A percentile compares a stretch with the other conserved stretches of the same genome.
phyloP scores from a whole-genome alignment of 2,797 vertebrate genomes.

The Merluccius polli region DNA sequence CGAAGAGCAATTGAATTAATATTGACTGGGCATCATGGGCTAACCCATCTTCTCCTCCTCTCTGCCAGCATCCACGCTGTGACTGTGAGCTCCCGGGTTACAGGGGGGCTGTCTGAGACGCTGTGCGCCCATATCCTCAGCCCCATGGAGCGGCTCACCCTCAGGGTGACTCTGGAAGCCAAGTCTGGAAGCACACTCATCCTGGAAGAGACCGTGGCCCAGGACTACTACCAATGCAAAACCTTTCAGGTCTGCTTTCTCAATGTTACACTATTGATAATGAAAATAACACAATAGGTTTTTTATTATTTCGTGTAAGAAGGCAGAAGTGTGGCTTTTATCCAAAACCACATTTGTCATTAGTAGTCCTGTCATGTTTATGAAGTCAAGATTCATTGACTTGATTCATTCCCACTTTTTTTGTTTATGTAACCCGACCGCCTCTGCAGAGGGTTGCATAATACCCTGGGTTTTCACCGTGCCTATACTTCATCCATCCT shows the following conservation, averaged over 20 bases:
- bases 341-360: too few relatives aligned
- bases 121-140: conserved; percentile 62
- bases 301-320: too few relatives aligned
- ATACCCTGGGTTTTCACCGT: too few relatives aligned
- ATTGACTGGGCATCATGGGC: neutral
- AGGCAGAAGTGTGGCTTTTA: too few relatives aligned
- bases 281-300: neutral
- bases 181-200: conserved; percentile 3
- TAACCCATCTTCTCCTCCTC: conserved; percentile 6
- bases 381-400: too few relatives aligned
- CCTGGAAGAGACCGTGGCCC: conserved; percentile 25
- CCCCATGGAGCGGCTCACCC: conserved; percentile 19
- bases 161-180: conserved; percentile 45
- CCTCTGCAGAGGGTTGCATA: too few relatives aligned
- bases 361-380: too few relatives aligned
- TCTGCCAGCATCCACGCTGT: conserved; percentile 61
- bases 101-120: conserved; percentile 56
- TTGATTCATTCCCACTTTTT: too few relatives aligned
- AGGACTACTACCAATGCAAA: conserved; percentile 57
- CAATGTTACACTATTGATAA: neutral
- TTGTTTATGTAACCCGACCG: too few relatives aligned
- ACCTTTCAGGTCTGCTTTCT: conserved; percentile 58
- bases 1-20: neutral
- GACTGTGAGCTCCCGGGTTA: conserved; percentile 62
- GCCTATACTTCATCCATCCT: too few relatives aligned